These are phyloP conservation scores for Protobothrops flavoviridis DNA, from an alignment of 2,113 vertebrate genomes.

Conservation along the genomic window DNA sequence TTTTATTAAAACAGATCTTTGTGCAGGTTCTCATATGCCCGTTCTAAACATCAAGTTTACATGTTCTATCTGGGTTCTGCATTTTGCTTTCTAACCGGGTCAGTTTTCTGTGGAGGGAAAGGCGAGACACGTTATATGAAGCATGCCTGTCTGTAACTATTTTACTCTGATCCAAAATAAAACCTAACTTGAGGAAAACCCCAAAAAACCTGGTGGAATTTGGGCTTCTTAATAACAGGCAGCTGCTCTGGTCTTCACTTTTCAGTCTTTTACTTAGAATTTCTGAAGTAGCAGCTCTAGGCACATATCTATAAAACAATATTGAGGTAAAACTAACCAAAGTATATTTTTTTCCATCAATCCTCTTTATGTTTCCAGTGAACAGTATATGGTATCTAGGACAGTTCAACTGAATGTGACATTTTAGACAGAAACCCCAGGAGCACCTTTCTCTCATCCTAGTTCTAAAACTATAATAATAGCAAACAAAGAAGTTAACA, in stretches of 20 bases:
- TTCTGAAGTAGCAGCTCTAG: neutral
- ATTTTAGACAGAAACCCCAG: neutral
- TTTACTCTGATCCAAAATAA: conserved; percentile 30
- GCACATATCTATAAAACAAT: neutral
- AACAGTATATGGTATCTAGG: neutral
- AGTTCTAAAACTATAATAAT: neutral
- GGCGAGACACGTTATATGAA: neutral
- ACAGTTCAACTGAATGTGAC: neutral
- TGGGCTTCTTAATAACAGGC: neutral
- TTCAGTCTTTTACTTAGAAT: neutral
- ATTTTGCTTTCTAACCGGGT: neutral
- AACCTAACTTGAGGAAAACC: neutral
- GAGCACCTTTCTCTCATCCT: neutral
- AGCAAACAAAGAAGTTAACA: neutral
- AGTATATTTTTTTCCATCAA: neutral
- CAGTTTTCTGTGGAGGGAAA: neutral
- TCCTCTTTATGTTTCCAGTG: too few species aligned
- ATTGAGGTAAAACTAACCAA: neutral
- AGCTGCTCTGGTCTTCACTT: neutral
- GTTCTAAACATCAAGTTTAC: neutral
- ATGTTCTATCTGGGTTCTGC: neutral
- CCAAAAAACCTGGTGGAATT: neutral
- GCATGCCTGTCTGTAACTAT: neutral
- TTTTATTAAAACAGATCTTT: neutral
- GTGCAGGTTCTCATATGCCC: neutral